Evolutionary conservation across 2,113 vertebrate species (phyloP).

Genomic region (Saccopteryx leptura): DNA sequence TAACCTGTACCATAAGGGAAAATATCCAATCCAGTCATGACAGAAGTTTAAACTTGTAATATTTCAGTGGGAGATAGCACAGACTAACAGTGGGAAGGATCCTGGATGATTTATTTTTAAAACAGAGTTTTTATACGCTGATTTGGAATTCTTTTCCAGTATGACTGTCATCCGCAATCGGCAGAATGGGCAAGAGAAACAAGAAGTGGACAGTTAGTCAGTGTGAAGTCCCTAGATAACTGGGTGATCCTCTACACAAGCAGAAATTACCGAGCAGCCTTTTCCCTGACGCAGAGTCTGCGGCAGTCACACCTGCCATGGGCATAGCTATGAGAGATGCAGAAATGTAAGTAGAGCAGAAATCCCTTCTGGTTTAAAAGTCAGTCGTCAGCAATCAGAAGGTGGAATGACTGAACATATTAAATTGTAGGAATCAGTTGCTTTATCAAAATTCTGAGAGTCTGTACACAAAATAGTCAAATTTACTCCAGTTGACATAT

Average conservation of each 20-base stretch:
- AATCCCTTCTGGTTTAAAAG: neutral
- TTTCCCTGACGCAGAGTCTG: conserved; percentile 88
- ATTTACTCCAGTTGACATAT: neutral
- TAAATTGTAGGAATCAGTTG: neutral
- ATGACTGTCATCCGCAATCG: conserved; percentile 85
- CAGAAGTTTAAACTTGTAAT: neutral
- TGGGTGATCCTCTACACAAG: conserved; percentile 91
- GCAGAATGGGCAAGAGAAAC: conserved; percentile 93
- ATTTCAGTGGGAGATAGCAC: neutral
- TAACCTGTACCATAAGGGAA: neutral
- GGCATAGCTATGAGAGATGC: conserved; percentile 88
- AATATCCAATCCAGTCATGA: neutral
- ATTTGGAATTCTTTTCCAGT: conserved; percentile 85
- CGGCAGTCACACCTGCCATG: conserved; percentile 87
- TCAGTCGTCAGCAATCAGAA: neutral
- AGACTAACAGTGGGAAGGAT: neutral
- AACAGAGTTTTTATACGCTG: neutral
- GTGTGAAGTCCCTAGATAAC: conserved; percentile 84
- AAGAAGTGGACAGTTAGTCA: conserved; percentile 87
- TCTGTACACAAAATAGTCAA: neutral
- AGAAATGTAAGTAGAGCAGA: conserved; percentile 87
- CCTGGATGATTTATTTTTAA: neutral
- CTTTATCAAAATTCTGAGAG: neutral
- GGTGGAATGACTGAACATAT: neutral
- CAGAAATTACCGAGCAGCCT: conserved; percentile 85